Evolutionary conservation across 1,140 invertebrate species (phyloP).

Genomic region (Mizuhopecten yessoensis): DNA sequence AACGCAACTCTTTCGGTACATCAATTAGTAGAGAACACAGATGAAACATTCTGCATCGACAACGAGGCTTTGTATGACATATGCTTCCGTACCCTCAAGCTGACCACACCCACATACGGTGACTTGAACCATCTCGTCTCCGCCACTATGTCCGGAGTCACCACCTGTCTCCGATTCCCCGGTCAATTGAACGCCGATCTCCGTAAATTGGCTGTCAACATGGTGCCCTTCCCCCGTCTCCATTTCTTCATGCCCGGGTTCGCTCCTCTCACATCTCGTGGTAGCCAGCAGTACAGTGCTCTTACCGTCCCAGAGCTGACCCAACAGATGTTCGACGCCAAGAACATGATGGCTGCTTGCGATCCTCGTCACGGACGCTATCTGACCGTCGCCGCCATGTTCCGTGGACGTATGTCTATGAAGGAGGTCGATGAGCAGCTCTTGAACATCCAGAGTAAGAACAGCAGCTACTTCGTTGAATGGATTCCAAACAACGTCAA

Average conservation of each 20-base stretch:
- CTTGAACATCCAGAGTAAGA: conserved; percentile 82
- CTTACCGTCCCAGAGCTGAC: conserved; percentile 86
- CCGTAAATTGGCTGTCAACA: conserved; percentile 97
- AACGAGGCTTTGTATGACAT: conserved; percentile 93
- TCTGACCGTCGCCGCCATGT: conserved; percentile 94
- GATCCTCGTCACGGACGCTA: conserved; percentile 88
- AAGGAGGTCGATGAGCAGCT: conserved; percentile 90
- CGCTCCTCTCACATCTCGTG: conserved; percentile 87
- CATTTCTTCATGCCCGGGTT: conserved; percentile 93
- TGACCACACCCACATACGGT: conserved; percentile 90
- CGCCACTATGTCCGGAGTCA: conserved; percentile 91
- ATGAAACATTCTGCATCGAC: conserved; percentile 88
- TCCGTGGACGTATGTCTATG: conserved; percentile 97
- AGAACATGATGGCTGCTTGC: conserved; percentile 91
- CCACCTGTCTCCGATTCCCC: conserved; percentile 91
- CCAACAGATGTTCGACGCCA: conserved; percentile 89
- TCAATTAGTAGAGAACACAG: conserved; percentile 82
- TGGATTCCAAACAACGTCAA: conserved; percentile 96
- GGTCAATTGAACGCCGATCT: conserved; percentile 96
- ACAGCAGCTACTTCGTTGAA: conserved; percentile 93
- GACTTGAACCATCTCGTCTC: conserved; percentile 86
- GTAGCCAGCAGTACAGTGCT: conserved; percentile 85
- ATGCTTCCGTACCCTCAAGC: conserved; percentile 90
- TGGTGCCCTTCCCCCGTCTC: conserved; percentile 95
- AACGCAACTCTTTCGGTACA: conserved; percentile 83